Evolutionary conservation across 1,140 invertebrate genomes (phyloP).

Genomic region (Bombus balteatus): DNA sequence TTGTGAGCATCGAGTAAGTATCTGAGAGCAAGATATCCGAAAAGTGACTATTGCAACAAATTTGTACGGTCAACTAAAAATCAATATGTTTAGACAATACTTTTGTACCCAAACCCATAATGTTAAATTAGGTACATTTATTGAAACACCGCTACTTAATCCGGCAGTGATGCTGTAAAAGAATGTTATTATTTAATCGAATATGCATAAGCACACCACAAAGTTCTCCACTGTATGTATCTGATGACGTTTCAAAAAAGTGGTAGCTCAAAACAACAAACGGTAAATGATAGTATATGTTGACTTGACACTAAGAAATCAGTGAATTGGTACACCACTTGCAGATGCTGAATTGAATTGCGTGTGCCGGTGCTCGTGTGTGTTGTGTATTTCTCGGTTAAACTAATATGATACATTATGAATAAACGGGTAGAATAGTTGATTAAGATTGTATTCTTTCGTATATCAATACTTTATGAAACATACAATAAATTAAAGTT

Average conservation of each 20-base stretch:
- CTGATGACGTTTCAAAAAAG: not conserved
- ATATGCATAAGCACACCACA: conserved; percentile 43
- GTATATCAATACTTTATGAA: conserved; percentile 9
- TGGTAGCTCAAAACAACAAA: not conserved
- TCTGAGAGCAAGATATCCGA: conserved; percentile 41
- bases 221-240: conserved; percentile 43
- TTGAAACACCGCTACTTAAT: conserved; percentile 56
- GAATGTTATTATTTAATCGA: conserved; percentile 45
- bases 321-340: not conserved
- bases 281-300: conserved; percentile 1
- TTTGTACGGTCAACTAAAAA: conserved; percentile 52
- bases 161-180: conserved; percentile 65
- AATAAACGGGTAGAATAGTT: conserved; percentile 17
- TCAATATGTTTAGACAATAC: conserved; percentile 32
- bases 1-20: conserved; percentile 49
- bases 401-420: not conserved
- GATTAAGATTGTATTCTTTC: conserved; percentile 1
- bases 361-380: conserved; percentile 18
- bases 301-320: conserved; percentile 9
- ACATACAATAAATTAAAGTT: not conserved
- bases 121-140: conserved; percentile 30
- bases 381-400: not conserved
- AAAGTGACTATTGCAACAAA: conserved; percentile 44
- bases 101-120: conserved; percentile 33
- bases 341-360: not conserved